These are phyloP conservation scores for Eupithecia subumbrata DNA, from an alignment of 2,888 invertebrate species.

Conservation along the genomic window DNA sequence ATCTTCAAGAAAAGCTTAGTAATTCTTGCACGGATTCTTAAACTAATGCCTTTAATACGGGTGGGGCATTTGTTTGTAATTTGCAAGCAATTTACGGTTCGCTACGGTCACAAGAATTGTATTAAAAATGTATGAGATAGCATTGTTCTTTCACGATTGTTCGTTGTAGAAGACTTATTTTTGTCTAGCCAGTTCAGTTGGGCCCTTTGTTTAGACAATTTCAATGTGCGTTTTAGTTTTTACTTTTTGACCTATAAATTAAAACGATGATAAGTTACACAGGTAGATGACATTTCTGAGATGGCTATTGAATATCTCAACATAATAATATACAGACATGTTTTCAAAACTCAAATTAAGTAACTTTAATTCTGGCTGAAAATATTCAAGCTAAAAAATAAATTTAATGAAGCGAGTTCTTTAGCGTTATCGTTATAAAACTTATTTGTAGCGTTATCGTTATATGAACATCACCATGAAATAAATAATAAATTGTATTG, in stretches of 20 bases:
- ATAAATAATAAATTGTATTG: background rate
- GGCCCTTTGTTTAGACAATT: conserved; percentile 48
- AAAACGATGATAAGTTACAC: conserved; percentile 35
- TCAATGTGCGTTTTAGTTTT: conserved; percentile 43
- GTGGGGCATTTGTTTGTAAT: conserved; percentile 47
- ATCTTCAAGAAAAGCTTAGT: conserved; percentile 8
- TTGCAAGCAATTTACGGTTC: conserved; percentile 52
- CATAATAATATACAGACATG: background rate
- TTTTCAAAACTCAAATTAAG: no score
- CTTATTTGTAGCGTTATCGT: background rate
- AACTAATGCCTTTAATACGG: conserved; percentile 38
- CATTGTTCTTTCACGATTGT: conserved; percentile 63
- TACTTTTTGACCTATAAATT: conserved; percentile 24
- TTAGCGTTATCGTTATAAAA: background rate
- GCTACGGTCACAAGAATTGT: conserved; percentile 59
- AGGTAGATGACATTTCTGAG: conserved; percentile 32
- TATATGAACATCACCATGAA: background rate
- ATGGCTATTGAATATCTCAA: background rate
- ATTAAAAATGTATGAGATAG: conserved; percentile 66
- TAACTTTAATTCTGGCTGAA: background rate
- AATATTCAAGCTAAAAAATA: background rate
- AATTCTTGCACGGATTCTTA: conserved; percentile 49
- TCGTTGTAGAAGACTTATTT: conserved; percentile 52
- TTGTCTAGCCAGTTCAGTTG: conserved; percentile 26
- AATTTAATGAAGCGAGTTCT: background rate